phyloP scores from a whole-genome alignment of 2,113 vertebrate species.

The Chauna torquata region DNA sequence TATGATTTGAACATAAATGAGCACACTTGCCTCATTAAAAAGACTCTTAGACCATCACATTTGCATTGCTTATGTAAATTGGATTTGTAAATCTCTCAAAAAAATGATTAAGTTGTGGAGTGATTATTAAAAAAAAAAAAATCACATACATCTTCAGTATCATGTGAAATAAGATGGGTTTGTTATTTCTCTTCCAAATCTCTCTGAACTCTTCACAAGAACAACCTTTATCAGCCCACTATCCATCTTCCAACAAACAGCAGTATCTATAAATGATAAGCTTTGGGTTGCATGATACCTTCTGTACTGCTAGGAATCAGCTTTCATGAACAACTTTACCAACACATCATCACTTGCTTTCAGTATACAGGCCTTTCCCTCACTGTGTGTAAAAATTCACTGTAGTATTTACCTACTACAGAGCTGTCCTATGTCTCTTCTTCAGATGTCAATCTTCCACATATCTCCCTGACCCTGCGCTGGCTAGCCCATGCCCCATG shows the following conservation, averaged over 20 bases:
- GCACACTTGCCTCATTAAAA: constrained; percentile 14
- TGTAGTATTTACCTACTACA: rapidly evolving
- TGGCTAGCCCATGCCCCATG: neutral
- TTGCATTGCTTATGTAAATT: constrained; percentile 29
- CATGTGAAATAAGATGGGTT: neutral
- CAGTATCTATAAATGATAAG: neutral
- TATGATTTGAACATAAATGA: constrained; percentile 19
- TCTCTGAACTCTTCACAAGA: neutral
- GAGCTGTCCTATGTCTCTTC: neutral
- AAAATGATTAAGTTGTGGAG: neutral
- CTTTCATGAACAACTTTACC: neutral
- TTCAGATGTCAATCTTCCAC: neutral
- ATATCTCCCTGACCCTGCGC: neutral
- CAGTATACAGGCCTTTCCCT: rapidly evolving
- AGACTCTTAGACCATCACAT: neutral
- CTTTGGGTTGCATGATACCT: neutral
- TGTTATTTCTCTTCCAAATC: neutral
- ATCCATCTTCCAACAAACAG: neutral
- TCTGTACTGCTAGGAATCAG: neutral
- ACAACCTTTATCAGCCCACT: neutral
- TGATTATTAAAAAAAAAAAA: neutral
- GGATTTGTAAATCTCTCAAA: constrained; percentile 10
- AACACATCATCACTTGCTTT: neutral
- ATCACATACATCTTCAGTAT: neutral
- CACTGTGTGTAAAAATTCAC: neutral